Base-by-base conservation (phyloP, 2,797 vertebrate species). In the Decapterus maruadsi region DNA sequence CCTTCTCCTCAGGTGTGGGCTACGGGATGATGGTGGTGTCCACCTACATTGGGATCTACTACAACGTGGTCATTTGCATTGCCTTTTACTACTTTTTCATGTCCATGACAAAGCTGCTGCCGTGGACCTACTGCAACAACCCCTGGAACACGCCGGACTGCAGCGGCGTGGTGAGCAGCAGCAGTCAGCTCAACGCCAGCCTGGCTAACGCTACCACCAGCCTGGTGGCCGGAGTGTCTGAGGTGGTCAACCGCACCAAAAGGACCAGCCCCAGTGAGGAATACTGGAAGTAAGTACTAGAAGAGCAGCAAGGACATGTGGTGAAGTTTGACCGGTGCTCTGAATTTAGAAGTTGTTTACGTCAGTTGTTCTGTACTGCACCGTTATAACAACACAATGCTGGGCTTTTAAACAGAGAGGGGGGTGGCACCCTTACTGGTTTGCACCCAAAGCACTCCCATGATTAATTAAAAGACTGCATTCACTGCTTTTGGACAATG, bases 11-110 rank as follows among this genome's bases (percentile, higher is more conserved):
- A 99, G 98, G 98, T 54, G 97, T 99, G 76, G 98, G 98, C 82
- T 99, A 99, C 2, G 97, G 98, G 88, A 99, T 99, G 98, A 99
- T 99, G 98, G 98, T 99, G 87, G 98, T 99, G 78, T 99, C 98
- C 85, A 97, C 97, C 0, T 99, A 99, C 91, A 99, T 99, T 46
- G 98, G 98, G 53, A 98, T 99, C 93, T 99, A 99, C 91, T 99
- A 99, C 96, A 99, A 99, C 29, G 98, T 99, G 93, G 97, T 99
- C 84, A 99, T 99, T 87, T 99, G 97, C 93, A 97, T 99, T 34
- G 96, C 98, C 88, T 98, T 99, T 95, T 99, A 99, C 95, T 99
- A 99, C 96, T 99, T 99, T 92, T 99, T 99, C 93, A 95, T 94
- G 68, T 99, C 98, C 85, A 99, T 99, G 98, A 98, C 97, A 1